Base-by-base conservation (phyloP, 2,888 invertebrate genomes). In the Theretra japonica region DNA sequence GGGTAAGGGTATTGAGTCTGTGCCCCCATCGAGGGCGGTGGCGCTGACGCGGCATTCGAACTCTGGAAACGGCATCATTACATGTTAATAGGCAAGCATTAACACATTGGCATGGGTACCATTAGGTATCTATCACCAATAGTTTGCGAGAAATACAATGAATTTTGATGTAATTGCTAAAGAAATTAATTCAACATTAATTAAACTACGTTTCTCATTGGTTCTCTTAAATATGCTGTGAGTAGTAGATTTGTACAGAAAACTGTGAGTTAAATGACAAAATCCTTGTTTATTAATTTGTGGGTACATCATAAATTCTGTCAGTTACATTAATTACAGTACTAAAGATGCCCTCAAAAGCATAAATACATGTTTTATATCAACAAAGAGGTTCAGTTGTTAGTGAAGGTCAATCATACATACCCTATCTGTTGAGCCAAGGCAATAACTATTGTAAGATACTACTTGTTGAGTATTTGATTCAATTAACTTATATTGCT, bases 1-100 rank as follows among this genome's bases (percentile, higher is more conserved):
- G 97, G 96, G 88, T 98, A 98, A 1, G 97, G 97, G 88, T 98
- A 98, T 85, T 98, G 98, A 79, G 96, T 95, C 83, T 96, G 97
- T 77, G 96, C 95, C 77, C 94, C 92, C 90, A 92, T 92, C n/a
- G 89, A 82, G 3, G 93, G 88, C 5, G 93, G 92, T 57, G 92
- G 87, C 7, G 94, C 85, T 30, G 94, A 87, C 48, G 88, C 87
- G 75, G 90, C 92, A 80, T 87, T 91, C 76, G 91, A 82, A 80
- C 88, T 91, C 92, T 94, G 92, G 56, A 91, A 87, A 79, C 23
- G 65, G 41, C 65, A 48, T 65, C 65, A 65, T 73, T 33, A n/a
- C 33, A 70, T 58, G 41, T 65, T 48, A 65, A 23, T 41, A 6
- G 23, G 6, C 4, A 1, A 7, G 3, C 23, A 19, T 21, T 23